phyloP scores from a whole-genome alignment of 2,888 invertebrate genomes.

The Cheilosia grossa region DNA sequence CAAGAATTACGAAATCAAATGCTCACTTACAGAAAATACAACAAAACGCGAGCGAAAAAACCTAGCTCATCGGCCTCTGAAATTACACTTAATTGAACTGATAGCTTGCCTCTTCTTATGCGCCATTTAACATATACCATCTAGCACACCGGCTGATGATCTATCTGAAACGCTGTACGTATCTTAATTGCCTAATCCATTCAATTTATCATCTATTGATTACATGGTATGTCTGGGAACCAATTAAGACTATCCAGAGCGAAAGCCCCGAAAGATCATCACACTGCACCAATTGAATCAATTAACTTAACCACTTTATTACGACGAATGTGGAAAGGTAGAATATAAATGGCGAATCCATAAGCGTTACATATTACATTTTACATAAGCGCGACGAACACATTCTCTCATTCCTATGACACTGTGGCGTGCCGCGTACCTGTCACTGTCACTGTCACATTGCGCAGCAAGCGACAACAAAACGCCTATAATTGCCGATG shows the following conservation, averaged over 20 bases:
- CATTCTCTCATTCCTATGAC: conserved; percentile 43
- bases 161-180: conserved; percentile 33
- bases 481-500: conserved; percentile 38
- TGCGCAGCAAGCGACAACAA: conserved; percentile 20
- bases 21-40: not conserved
- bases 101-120: conserved; percentile 6
- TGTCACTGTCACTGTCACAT: not conserved
- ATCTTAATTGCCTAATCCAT: conserved; percentile 69
- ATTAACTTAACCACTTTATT: conserved; percentile 56
- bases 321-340: conserved; percentile 36
- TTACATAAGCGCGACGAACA: conserved; percentile 23
- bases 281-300: conserved; percentile 69
- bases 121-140: conserved; percentile 14
- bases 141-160: not conserved
- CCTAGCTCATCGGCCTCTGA: conserved; percentile 6
- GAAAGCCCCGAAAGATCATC: conserved; percentile 57
- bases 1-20: not conserved
- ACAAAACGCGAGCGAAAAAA: not conserved
- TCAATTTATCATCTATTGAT: conserved; percentile 69
- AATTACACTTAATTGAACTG: conserved; percentile 43
- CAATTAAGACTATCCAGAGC: conserved; percentile 55
- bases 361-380: conserved; percentile 5
- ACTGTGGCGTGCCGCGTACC: conserved; percentile 5
- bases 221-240: conserved; percentile 68
- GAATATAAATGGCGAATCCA: conserved; percentile 1